A percentile compares a stretch with the other conserved stretches of the same genome.
Conservation (phyloP, 2,113 vertebrate genomes). For the Macheiramphus alcinus region DNA sequence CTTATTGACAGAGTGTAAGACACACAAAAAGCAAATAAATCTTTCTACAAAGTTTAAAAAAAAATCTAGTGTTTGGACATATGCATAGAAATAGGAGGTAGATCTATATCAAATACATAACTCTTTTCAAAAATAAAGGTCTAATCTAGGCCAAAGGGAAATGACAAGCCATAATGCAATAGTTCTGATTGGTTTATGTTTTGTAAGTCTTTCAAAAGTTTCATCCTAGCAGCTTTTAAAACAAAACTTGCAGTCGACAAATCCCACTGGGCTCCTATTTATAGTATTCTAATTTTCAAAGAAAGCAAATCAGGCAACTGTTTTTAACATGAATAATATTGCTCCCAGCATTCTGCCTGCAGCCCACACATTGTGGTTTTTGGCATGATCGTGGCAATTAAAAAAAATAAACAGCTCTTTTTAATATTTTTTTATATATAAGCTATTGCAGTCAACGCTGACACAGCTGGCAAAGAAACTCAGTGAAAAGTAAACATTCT, state of each 20-base stretch:
- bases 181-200: background rate
- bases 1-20: background rate
- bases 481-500: constrained; percentile 52
- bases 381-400: constrained; percentile 32
- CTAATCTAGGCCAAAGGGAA: background rate
- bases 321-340: constrained; percentile 50
- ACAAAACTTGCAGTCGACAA: background rate
- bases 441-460: constrained; percentile 29
- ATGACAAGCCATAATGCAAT: background rate
- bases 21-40: background rate
- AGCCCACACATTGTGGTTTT: constrained; percentile 55
- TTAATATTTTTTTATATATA: constrained; percentile 43
- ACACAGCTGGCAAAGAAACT: constrained; percentile 63
- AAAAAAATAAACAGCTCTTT: constrained; percentile 48
- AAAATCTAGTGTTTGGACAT: background rate
- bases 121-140: background rate
- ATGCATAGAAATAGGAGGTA: background rate
- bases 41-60: background rate
- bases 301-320: constrained; percentile 46
- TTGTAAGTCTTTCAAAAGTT: constrained; percentile 20
- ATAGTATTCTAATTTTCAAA: constrained; percentile 57
- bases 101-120: background rate
- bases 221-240: constrained; percentile 12
- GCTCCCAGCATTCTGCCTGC: constrained; percentile 40
- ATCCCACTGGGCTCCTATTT: constrained; percentile 49